Base-by-base conservation (phyloP, 2,797 vertebrate species). In the Rhabdophis nuchalis region DNA sequence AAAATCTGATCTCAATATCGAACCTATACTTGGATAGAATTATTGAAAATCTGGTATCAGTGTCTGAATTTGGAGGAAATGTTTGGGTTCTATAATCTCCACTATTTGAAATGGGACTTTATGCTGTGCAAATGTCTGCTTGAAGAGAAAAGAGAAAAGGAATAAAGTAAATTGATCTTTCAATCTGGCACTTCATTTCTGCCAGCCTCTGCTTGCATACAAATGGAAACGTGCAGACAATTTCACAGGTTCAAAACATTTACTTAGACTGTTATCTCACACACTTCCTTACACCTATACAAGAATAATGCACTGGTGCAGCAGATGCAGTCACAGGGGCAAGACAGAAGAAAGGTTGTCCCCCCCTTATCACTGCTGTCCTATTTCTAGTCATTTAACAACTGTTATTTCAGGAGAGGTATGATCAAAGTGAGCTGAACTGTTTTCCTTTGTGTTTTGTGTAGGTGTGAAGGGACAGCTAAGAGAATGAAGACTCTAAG, bases 401-500 rank as follows among this genome's bases (percentile, higher is more conserved):
- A 53, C 93, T 95, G 91, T 95, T 96, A 93, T 96, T 46, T 16
- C 93, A 90, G 90, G 27, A 94, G 90, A 90, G 90, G 13, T 93
- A 94, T 96, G 94, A 94, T 72, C 94, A 95, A 93, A 95, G 93
- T 96, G 95, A 94, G 89, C 95, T 97, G 96, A 96, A 97, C 96
- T 96, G 95, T 96, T 92, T 96, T 94, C 95, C 94, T 98, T 95
- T 98, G 96, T 97, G 92, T 98, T 97, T 96, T 96, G 93, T 97
- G 96, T 97, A 99, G 98, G 98, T 98, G 98, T 97, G 97, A 97
- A 97, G 97, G 98, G 97, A 98, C 96, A 98, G 96, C 98, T 97
- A 98, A 98, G 97, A 98, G 98, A 98, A 99, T 99, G 99, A 98
- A 98, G 98, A 98, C 98, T 97, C 97, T 97, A 97, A 96, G 92